Evolutionary conservation across 2,888 invertebrate genomes (phyloP).

Genomic region (Petrolisthes cinctipes): DNA sequence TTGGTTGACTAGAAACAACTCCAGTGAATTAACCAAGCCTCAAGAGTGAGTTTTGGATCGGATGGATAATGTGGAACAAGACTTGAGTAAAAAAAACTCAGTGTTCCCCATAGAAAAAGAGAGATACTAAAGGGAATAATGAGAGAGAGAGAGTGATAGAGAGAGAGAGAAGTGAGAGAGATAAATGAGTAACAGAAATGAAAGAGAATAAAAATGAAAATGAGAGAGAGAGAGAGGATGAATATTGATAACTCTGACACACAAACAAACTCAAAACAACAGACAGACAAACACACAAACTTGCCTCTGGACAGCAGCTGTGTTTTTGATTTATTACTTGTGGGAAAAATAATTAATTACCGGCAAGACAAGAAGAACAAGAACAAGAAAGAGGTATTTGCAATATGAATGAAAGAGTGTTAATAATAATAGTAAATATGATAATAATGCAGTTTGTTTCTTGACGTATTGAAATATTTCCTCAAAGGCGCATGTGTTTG

Average conservation of each 20-base stretch:
- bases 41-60: conserved; percentile 41
- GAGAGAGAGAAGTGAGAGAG: no score
- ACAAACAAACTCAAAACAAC: conserved; percentile 16
- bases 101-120: conserved; percentile 25
- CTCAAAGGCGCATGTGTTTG: conserved; percentile 25
- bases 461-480: no score
- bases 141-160: no score
- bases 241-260: conserved; percentile 1
- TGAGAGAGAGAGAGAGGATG: conserved; percentile 13
- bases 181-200: no score
- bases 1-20: no score
- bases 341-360: not conserved
- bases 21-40: no score
- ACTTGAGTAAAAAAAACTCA: not conserved
- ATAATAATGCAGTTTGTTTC: no score
- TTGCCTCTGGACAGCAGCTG: conserved; percentile 48
- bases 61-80: conserved; percentile 47
- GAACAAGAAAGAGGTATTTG: not conserved
- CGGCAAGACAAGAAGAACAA: not conserved
- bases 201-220: not conserved
- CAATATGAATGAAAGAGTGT: not conserved
- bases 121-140: no score
- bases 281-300: conserved; percentile 34
- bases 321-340: no score
- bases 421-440: not conserved